phyloP scores from a whole-genome alignment of 1,140 invertebrate species.

The Drosophila ironensis region DNA sequence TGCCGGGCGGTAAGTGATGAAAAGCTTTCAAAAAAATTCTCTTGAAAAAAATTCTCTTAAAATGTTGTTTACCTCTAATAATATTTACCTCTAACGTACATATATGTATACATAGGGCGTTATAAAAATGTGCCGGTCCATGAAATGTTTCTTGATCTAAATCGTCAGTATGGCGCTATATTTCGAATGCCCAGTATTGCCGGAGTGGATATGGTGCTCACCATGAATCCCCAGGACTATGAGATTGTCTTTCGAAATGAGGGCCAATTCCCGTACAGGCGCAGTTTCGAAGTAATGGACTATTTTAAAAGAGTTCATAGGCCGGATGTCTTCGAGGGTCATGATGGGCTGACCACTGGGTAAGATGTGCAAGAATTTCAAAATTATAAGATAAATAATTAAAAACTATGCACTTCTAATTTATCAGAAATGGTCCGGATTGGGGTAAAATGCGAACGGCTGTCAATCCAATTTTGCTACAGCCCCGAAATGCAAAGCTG shows the following conservation, averaged over 20 bases:
- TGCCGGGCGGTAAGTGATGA: conserved; percentile 65
- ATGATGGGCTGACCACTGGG: conserved; percentile 58
- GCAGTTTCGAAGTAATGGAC: conserved; percentile 51
- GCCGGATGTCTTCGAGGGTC: conserved; percentile 57
- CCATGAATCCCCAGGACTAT: conserved; percentile 70
- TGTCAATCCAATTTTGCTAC: conserved; percentile 72
- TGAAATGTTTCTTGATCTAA: conserved; percentile 57
- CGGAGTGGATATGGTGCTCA: conserved; percentile 58
- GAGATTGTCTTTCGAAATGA: conserved; percentile 63
- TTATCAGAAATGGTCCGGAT: conserved; percentile 46
- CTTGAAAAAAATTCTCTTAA: background rate
- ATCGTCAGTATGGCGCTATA: conserved; percentile 55
- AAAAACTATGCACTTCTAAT: background rate
- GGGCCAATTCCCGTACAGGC: conserved; percentile 64
- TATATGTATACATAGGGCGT: too few relatives aligned
- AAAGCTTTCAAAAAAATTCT: conserved; percentile 14
- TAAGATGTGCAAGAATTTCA: background rate
- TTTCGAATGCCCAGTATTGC: conserved; percentile 58
- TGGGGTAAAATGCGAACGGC: conserved; percentile 69
- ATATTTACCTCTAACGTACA: too few relatives aligned
- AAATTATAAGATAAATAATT: background rate
- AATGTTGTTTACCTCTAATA: too few relatives aligned
- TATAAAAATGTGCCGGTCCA: conserved; percentile 44
- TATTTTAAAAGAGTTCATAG: conserved; percentile 62
- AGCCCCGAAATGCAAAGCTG: conserved; percentile 67